Percentiles rank a stretch among this genome's conserved stretches.
These are phyloP conservation scores for Teleopsis dalmanni DNA, from an alignment of 1,140 invertebrate species.

Conservation along the genomic window DNA sequence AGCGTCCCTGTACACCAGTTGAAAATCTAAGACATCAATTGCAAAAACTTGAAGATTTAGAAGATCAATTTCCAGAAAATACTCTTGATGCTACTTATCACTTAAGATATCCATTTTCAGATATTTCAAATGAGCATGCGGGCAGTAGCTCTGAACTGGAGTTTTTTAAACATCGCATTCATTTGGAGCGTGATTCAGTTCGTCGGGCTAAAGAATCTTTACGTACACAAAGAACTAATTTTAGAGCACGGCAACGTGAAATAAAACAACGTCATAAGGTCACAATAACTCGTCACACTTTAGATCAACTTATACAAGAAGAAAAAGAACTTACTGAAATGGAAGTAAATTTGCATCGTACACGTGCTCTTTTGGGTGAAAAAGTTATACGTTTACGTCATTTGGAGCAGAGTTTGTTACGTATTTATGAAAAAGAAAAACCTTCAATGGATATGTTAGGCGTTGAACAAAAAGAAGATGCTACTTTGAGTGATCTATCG, in stretches of 20 bases:
- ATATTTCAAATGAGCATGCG: constrained; percentile 47
- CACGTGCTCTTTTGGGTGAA: constrained; percentile 65
- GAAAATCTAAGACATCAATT: constrained; percentile 68
- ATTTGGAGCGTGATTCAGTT: constrained; percentile 68
- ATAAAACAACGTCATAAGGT: constrained; percentile 36
- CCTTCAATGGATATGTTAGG: constrained; percentile 43
- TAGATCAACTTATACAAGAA: constrained; percentile 60
- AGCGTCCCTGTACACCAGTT: constrained; percentile 58
- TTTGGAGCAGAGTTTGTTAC: constrained; percentile 63
- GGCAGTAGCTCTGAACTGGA: constrained; percentile 58
- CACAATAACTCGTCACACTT: constrained; percentile 45
- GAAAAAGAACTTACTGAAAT: constrained; percentile 71
- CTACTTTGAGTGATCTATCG: constrained; percentile 57
- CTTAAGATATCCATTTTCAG: constrained; percentile 64
- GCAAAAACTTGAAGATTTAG: constrained; percentile 68
- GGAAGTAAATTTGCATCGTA: constrained; percentile 70
- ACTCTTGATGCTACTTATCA: constrained; percentile 64
- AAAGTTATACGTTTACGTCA: constrained; percentile 70
- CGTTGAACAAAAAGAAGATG: constrained; percentile 45
- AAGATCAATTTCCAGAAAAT: constrained; percentile 66
- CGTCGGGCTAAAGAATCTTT: constrained; percentile 64
- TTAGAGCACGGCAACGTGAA: constrained; percentile 33
- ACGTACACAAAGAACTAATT: constrained; percentile 42
- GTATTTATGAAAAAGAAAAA: constrained; percentile 48
- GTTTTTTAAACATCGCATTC: constrained; percentile 70